Base-by-base conservation (phyloP, 2,888 invertebrate species). In the Parnassius smintheus region DNA sequence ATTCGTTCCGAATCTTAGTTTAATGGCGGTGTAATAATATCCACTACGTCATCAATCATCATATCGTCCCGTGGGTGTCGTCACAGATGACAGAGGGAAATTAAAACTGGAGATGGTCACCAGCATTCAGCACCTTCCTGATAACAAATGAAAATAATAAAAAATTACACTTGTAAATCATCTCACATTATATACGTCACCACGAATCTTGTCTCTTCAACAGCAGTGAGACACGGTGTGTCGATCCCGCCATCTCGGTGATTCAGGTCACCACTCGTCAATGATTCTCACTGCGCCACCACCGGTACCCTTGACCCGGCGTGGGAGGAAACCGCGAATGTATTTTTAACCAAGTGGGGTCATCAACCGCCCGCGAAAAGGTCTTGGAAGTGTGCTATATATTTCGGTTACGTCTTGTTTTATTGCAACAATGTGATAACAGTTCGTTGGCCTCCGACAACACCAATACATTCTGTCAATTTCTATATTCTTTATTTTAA, bases 341-440 rank as follows among this genome's bases (percentile, higher is more conserved):
- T 86, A 86, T 85, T 85, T 86, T 86, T 85, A 85, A 83, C 78
- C 70, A 71, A 66, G 63, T 72, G 70, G 81, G 83, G 82, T 88
- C 87, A 80, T 79, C 81, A 78, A 80, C 86, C 87, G 80, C 35
- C 35, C 72, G 70, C 72, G 68, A 72, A 70, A 70, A 74, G 53
- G 48, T 67, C 60, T 66, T 67, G 62, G 65, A 65, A 71, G 66
- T 64, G 66, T 64, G 66, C 66, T 65, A 64, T 63, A 55, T 59
- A 62, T 58, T 65, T 56, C 48, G 54, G 54, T 50, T 56, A 63
- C 50, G 59, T 60, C 52, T 59, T 48, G 48, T 53, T 56, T 56
- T 51, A 51, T 56, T 62, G 55, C 62, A 59, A 55, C 60, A 56
- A 65, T 56, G 65, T 68, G 68, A 69, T 68, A 67, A 68, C 64